These are phyloP conservation scores for Berghia stephanieae DNA, from an alignment of 1,140 invertebrate species.

Conservation along the genomic window DNA sequence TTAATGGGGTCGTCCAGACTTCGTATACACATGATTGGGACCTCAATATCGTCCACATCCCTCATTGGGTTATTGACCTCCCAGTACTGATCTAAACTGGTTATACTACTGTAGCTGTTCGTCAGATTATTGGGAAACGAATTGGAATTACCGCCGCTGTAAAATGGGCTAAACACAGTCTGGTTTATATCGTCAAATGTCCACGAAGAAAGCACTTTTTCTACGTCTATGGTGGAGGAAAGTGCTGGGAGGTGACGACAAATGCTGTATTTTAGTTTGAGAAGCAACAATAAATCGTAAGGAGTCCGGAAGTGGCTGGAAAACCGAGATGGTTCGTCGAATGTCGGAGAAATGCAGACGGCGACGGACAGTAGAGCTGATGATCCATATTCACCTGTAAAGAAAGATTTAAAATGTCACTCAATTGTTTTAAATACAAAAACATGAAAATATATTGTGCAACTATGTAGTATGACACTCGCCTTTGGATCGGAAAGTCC, in stretches of 20 bases:
- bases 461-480: no score
- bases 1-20: constrained; percentile 57
- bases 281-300: constrained; percentile 49
- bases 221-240: constrained; percentile 43
- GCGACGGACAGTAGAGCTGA: constrained; percentile 44
- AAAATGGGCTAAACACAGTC: constrained; percentile 47
- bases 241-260: constrained; percentile 44
- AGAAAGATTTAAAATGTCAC: no score
- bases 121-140: no score
- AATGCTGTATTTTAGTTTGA: constrained; percentile 45
- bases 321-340: constrained; percentile 41
- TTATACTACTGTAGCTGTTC: no score
- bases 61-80: constrained; percentile 53
- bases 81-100: no score
- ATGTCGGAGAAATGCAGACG: constrained; percentile 51
- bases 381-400: constrained; percentile 47
- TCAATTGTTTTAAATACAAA: no score
- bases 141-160: constrained; percentile 40
- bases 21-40: constrained; percentile 59
- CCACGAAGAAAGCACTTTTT: constrained; percentile 39
- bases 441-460: no score
- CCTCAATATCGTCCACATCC: constrained; percentile 60
- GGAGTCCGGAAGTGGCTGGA: constrained; percentile 36
- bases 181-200: constrained; percentile 45
- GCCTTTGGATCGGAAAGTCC: no score